phyloP scores from a whole-genome alignment of 2,888 invertebrate species.

The Perithous albicinctus region DNA sequence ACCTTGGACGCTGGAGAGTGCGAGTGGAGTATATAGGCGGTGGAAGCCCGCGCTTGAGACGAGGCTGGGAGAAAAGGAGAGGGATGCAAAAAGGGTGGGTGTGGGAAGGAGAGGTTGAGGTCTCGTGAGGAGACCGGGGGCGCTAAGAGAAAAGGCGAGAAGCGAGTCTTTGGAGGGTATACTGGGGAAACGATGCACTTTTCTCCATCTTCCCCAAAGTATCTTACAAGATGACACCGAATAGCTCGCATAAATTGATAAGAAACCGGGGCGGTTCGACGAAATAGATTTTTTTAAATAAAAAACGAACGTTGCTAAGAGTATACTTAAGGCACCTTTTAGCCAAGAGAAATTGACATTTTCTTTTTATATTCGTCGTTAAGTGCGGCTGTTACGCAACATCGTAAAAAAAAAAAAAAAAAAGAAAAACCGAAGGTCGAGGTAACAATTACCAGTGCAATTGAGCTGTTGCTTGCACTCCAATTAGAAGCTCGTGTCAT shows the following conservation, averaged over 20 bases:
- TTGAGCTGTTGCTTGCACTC: too few species aligned
- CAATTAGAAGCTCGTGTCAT: too few species aligned
- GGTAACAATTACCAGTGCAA: too few species aligned
- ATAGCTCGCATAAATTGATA: conserved; percentile 53
- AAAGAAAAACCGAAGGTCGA: background rate
- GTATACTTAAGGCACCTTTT: background rate
- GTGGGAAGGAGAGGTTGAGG: conserved; percentile 31
- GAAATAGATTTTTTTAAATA: background rate
- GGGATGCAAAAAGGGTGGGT: background rate
- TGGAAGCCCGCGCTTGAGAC: conserved; percentile 28
- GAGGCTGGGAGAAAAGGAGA: conserved; percentile 12
- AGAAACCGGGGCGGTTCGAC: background rate
- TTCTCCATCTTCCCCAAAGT: conserved; percentile 4
- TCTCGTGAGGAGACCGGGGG: conserved; percentile 18
- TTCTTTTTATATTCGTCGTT: background rate
- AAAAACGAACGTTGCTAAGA: too few species aligned
- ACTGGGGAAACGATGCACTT: conserved; percentile 51
- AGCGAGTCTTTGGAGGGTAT: conserved; percentile 51
- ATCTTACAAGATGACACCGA: conserved; percentile 51
- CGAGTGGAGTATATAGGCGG: conserved; percentile 33
- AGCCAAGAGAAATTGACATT: background rate
- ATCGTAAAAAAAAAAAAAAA: conserved; percentile 4
- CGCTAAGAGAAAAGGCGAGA: conserved; percentile 36
- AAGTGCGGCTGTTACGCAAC: background rate
- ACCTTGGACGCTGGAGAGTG: conserved; percentile 52